Percentiles rank a stretch among this genome's conserved stretches.
phyloP scores from a whole-genome alignment of 2,797 vertebrate species.

The Liparis tanakae region DNA sequence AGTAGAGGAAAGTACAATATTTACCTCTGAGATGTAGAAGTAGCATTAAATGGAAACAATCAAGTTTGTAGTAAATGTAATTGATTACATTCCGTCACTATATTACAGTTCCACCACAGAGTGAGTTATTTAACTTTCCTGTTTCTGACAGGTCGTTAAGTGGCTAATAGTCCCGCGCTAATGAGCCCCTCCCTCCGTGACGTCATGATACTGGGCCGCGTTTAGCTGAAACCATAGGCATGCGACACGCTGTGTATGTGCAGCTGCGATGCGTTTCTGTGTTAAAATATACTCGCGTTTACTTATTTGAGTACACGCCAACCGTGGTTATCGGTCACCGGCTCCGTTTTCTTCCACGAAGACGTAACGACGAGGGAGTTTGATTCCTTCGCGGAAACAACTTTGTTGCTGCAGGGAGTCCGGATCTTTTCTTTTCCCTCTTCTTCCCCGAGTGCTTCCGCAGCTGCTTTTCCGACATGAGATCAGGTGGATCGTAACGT shows the following conservation, averaged over 20 bases:
- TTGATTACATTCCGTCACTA: neutral
- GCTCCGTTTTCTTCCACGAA: neutral
- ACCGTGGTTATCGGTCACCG: neutral
- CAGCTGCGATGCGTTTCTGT: neutral
- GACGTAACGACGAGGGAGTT: neutral
- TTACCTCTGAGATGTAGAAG: too few species aligned
- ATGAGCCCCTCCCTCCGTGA: slow-evolving; percentile 47
- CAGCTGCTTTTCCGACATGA: slow-evolving; percentile 55
- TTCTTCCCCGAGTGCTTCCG: slow-evolving; percentile 7
- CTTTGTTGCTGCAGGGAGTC: slow-evolving; percentile 26
- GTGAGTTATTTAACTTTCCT: neutral
- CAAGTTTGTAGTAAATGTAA: too few species aligned
- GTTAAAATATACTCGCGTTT: neutral
- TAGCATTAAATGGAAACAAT: too few species aligned
- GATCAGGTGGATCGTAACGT: slow-evolving; percentile 58
- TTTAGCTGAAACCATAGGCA: slow-evolving; percentile 72
- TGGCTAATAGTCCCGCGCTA: neutral
- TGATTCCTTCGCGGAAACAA: slow-evolving; percentile 48
- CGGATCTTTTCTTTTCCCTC: neutral
- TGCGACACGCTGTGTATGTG: slow-evolving; percentile 63
- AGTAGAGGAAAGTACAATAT: too few species aligned
- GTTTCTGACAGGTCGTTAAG: neutral
- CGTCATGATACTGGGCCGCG: slow-evolving; percentile 78
- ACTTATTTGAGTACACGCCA: neutral
- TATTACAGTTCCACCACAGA: neutral